Evolutionary conservation across 2,888 invertebrate species (phyloP).

Genomic region (Pemphredon lugubris): DNA sequence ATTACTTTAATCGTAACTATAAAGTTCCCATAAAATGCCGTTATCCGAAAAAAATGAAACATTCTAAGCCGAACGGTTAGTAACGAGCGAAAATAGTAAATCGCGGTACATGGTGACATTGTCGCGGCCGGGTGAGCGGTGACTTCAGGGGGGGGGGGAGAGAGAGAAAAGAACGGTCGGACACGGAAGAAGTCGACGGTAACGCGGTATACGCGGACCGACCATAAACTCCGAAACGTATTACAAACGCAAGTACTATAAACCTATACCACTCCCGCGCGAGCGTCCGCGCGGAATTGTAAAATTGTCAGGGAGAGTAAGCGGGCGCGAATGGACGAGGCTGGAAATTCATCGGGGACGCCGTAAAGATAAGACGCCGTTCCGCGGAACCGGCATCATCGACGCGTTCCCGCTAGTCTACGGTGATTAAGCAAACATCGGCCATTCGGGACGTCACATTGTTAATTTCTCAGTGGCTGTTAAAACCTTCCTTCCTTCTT

Average conservation of each 20-base stretch:
- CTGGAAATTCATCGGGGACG: constrained; percentile 59
- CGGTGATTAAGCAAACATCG: constrained; percentile 31
- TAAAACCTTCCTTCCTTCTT: not conserved
- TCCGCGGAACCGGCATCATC: constrained; percentile 33
- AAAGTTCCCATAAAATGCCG: no score
- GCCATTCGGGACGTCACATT: constrained; percentile 11
- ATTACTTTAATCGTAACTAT: no score
- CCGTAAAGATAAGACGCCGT: constrained; percentile 69
- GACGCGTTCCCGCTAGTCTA: constrained; percentile 24
- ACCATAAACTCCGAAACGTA: constrained; percentile 73
- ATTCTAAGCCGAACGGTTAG: no score
- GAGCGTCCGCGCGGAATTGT: constrained; percentile 67
- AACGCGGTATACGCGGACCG: constrained; percentile 32
- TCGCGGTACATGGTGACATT: constrained; percentile 24
- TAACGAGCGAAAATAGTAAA: no score
- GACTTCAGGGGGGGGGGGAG: no score
- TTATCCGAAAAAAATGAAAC: no score
- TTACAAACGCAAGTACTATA: constrained; percentile 74
- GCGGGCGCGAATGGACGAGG: constrained; percentile 58
- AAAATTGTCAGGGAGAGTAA: constrained; percentile 71
- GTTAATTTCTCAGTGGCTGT: constrained; percentile 12
- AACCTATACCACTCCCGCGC: constrained; percentile 72
- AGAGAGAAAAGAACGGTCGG: constrained; percentile 20
- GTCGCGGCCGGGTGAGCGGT: constrained; percentile 29
- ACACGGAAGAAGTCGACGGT: constrained; percentile 34